Evolutionary conservation across 2,888 invertebrate genomes (phyloP).

Genomic region (Eupithecia exiguata): DNA sequence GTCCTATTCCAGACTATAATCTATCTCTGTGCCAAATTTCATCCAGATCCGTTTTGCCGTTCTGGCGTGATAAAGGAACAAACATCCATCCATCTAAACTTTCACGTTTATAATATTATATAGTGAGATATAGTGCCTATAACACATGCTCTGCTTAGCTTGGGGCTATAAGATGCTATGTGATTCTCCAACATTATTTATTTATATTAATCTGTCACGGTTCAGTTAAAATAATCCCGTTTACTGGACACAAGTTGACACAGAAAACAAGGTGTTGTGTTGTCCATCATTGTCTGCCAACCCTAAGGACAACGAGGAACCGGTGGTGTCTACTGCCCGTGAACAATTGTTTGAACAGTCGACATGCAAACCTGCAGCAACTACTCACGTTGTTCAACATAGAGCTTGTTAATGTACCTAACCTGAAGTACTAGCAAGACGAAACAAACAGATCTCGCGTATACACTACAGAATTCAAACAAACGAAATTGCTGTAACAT

Average conservation of each 20-base stretch:
- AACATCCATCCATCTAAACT: no score
- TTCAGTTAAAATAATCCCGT: not conserved
- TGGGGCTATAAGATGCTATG: no score
- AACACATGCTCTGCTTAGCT: no score
- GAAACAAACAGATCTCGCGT: not conserved
- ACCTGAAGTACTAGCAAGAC: not conserved
- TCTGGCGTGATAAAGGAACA: no score
- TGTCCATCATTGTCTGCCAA: conserved; percentile 2
- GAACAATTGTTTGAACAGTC: conserved; percentile 46
- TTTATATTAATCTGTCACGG: no score
- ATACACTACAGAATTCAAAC: not conserved
- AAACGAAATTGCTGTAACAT: not conserved
- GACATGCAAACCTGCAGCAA: conserved; percentile 17
- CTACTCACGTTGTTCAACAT: conserved; percentile 5
- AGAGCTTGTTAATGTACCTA: not conserved
- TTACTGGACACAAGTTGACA: not conserved
- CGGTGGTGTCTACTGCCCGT: conserved; percentile 44
- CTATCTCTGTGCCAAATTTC: no score
- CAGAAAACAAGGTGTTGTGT: not conserved
- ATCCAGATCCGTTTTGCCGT: no score
- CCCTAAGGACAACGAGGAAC: conserved; percentile 22
- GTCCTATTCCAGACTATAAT: no score
- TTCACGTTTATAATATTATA: no score
- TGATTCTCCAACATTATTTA: no score
- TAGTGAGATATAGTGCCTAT: no score